Evolutionary conservation across 2,888 invertebrate genomes (phyloP).

Genomic region (Ashinkailepas kermadecensis): DNA sequence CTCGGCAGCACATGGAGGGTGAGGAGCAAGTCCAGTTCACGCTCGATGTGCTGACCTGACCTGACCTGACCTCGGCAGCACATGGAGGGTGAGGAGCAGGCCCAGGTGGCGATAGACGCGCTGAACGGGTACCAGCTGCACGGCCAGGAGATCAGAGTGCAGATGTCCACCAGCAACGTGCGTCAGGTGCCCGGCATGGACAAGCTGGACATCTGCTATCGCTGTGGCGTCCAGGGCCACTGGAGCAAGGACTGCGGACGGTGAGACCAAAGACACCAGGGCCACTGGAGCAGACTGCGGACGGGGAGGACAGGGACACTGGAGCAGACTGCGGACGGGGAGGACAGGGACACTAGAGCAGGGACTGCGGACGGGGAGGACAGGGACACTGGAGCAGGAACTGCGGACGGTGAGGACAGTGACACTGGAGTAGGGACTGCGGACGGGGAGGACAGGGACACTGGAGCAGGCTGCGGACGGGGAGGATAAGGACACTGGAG

Average conservation of each 20-base stretch:
- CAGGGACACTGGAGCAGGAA: too few relatives aligned
- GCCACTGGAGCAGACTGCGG: too few relatives aligned
- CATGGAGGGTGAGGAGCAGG: slow-evolving; percentile 82
- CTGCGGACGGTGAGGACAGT: too few relatives aligned
- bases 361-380: too few relatives aligned
- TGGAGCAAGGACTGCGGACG: slow-evolving; percentile 87
- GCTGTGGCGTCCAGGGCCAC: slow-evolving; percentile 85
- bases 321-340: too few relatives aligned
- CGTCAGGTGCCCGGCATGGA: slow-evolving; percentile 94
- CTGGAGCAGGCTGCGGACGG: too few relatives aligned
- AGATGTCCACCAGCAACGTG: slow-evolving; percentile 86
- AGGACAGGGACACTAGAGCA: too few relatives aligned
- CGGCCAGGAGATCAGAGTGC: slow-evolving; percentile 88
- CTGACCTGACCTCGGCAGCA: slow-evolving; percentile 48
- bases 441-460: too few relatives aligned
- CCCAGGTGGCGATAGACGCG: slow-evolving; percentile 83
- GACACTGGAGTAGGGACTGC: too few relatives aligned
- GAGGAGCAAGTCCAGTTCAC: too few relatives aligned
- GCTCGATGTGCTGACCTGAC: slow-evolving; percentile 1
- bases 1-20: slow-evolving; percentile 80
- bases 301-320: too few relatives aligned
- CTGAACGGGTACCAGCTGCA: slow-evolving; percentile 85
- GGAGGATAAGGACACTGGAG: too few relatives aligned
- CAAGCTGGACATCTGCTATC: slow-evolving; percentile 91
- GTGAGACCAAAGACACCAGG: slow-evolving; percentile 40